Base-by-base conservation (phyloP, 1,140 invertebrate genomes). In the Leptonema lineaticorne region DNA sequence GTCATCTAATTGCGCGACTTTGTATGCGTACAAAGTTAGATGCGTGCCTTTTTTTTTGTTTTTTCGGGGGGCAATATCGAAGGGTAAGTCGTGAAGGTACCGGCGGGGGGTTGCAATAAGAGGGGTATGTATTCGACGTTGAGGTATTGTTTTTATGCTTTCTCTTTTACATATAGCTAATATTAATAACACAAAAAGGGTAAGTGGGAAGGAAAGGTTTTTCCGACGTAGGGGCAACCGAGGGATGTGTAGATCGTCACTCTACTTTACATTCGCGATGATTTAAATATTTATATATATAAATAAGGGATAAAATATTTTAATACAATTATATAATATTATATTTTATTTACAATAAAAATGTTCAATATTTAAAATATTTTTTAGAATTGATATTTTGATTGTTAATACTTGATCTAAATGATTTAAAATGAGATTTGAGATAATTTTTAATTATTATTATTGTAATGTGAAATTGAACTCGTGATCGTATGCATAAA, bases 101-200 rank as follows among this genome's bases (percentile, higher is more conserved):
- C 62, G 62, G 26, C n/a, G 63, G 63, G 48, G 48, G 48, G 30
- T 18, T 57, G 28, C 48, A 57, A 57, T 53, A 57, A 66, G 48
- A 66, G 63, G 63, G 63, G 48, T 53, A 46, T 57, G 53, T 56
- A 46, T 66, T 66, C 63, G 63, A 66, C 63, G 48, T 66, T 66
- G 63, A 66, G 63, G 63, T 66, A 66, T 66, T 66, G 63, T 66
- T 66, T 66, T 66, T 66, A 66, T 66, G 63, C 63, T 45, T n/a
- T 66, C 63, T 66, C 63, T 66, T 66, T 66, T 66, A 66, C 63
- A 66, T 66, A 66, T 66, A 66, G 63, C 63, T 66, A 66, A 66
- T 66, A 66, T 66, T 66, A 66, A 66, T 66, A 66, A 66, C 63
- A 66, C 63, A 57, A 66, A 66, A 66, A 66, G 63, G 63, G 63